phyloP scores from a whole-genome alignment of 1,140 invertebrate genomes.

The Drosophila saltans region DNA sequence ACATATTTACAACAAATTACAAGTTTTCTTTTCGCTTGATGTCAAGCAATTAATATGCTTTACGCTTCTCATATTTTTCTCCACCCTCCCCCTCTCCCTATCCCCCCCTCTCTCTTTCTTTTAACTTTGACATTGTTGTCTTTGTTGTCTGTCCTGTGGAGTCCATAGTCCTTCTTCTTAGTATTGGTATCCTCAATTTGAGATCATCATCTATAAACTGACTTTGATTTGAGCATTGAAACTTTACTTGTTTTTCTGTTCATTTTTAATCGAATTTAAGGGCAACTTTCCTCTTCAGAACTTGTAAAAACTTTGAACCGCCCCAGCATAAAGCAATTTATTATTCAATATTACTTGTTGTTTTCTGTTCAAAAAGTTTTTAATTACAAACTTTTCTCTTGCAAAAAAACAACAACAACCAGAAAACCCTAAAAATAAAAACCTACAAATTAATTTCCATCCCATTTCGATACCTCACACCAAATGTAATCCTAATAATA shows the following conservation, averaged over 20 bases:
- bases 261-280: conserved; percentile 42
- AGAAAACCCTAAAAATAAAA: neutral
- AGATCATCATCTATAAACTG: conserved; percentile 38
- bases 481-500: conserved; percentile 9
- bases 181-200: conserved; percentile 16
- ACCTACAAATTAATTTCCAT: neutral
- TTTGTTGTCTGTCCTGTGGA: conserved; percentile 27
- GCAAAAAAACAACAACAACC: conserved; percentile 3
- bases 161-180: conserved; percentile 5
- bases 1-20: conserved; percentile 28
- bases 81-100: neutral
- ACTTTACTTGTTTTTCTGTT: conserved; percentile 22
- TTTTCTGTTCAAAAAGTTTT: conserved; percentile 60
- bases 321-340: conserved; percentile 59
- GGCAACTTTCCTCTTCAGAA: neutral
- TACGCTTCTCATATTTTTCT: conserved; percentile 65
- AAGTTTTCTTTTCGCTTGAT: conserved; percentile 30
- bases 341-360: conserved; percentile 61
- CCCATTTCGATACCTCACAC: neutral
- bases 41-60: conserved; percentile 73
- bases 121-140: conserved; percentile 11
- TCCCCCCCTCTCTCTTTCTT: neutral
- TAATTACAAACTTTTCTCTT: conserved; percentile 65
- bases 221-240: conserved; percentile 48
- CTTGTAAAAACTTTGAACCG: conserved; percentile 48